Conservation (phyloP, 2,888 invertebrate genomes). For the Mactromeris polynyma region DNA sequence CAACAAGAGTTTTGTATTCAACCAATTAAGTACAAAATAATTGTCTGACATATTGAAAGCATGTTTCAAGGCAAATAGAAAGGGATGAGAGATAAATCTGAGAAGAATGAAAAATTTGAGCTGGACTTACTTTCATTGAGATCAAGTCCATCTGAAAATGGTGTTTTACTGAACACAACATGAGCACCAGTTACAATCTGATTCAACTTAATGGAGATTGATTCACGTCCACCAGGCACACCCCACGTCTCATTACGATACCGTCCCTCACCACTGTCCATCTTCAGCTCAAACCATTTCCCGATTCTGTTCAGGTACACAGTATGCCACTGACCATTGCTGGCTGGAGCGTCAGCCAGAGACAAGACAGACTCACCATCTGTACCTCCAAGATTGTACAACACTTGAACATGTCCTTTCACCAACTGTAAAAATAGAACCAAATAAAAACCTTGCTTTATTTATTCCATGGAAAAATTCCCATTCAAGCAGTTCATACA, state of each 20-base stretch:
- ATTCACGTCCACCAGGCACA: slow-evolving; percentile 84
- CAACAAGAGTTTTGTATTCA: too few species aligned
- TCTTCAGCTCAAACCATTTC: slow-evolving; percentile 95
- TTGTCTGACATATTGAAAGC: too few species aligned
- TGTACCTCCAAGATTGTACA: slow-evolving; percentile 95
- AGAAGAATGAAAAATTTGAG: too few species aligned
- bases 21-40: too few species aligned
- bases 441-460: neutral
- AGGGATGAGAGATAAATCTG: too few species aligned
- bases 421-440: slow-evolving; percentile 90
- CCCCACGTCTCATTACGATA: slow-evolving; percentile 87
- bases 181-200: slow-evolving; percentile 96
- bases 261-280: slow-evolving; percentile 97
- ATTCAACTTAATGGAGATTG: slow-evolving; percentile 90
- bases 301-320: slow-evolving; percentile 96
- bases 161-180: slow-evolving; percentile 71
- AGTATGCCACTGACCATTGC: slow-evolving; percentile 99
- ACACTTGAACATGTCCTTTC: slow-evolving; percentile 95
- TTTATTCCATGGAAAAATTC: too few species aligned
- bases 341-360: slow-evolving; percentile 95
- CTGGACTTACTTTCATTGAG: slow-evolving; percentile 75
- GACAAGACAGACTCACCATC: slow-evolving; percentile 59
- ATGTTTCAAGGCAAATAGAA: too few species aligned
- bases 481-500: too few species aligned
- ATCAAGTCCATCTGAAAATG: slow-evolving; percentile 67